A percentile compares a stretch with the other conserved stretches of the same genome.
Evolutionary conservation across 1,140 invertebrate genomes (phyloP).

Genomic region (Zaprionus lachaisei): DNA sequence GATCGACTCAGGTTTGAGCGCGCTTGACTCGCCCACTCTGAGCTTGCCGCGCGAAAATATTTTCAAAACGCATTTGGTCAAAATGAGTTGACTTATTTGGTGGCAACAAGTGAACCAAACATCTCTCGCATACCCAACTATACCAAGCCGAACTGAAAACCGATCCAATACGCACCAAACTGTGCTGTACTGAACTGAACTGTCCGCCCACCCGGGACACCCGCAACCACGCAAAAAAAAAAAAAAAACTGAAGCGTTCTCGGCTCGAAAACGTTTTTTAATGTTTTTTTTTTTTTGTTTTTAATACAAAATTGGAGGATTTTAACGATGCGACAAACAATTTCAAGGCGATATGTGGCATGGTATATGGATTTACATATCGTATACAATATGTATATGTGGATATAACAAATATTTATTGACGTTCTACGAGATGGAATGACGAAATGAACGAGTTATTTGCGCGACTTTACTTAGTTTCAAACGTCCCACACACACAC

Average conservation of each 20-base stretch:
- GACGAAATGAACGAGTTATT: constrained; percentile 78
- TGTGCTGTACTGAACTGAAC: background rate
- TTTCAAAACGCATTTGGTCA: constrained; percentile 70
- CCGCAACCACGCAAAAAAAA: constrained; percentile 9
- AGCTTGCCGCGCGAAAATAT: constrained; percentile 49
- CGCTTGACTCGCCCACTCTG: constrained; percentile 54
- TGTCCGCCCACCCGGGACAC: constrained; percentile 22
- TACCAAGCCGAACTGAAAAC: constrained; percentile 14
- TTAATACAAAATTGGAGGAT: constrained; percentile 60
- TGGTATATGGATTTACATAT: constrained; percentile 53
- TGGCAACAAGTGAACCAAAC: constrained; percentile 22
- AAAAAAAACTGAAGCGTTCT: constrained; percentile 52
- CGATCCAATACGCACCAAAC: background rate
- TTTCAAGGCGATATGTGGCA: constrained; percentile 52
- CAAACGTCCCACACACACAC: constrained; percentile 48
- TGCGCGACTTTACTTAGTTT: constrained; percentile 68
- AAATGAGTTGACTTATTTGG: constrained; percentile 78
- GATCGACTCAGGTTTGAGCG: constrained; percentile 25
- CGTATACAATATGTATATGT: constrained; percentile 45
- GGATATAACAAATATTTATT: constrained; percentile 64
- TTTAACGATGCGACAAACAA: constrained; percentile 57
- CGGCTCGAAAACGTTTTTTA: constrained; percentile 23
- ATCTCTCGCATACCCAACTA: constrained; percentile 27
- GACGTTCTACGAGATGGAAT: constrained; percentile 59
- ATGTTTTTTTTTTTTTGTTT: background rate